Evolutionary conservation across 30 jellyfish, hydroid and myxozoan species (phyloP), one percentile per base, ranked within the genome.

Genomic region (Nemopilema nomurai): DNA sequence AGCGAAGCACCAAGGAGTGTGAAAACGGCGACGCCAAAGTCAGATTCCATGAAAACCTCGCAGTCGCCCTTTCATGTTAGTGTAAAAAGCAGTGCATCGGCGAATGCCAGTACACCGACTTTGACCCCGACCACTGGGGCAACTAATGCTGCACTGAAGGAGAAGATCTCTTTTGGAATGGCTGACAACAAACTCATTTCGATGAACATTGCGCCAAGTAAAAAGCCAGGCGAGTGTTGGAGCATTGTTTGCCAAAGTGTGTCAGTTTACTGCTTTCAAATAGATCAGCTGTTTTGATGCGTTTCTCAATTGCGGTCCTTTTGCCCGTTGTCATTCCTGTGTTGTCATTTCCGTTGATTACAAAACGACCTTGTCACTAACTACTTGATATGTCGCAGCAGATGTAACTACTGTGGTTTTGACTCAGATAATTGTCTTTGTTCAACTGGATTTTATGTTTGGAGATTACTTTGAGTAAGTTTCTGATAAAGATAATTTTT

Each of bases 111-210:
- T 41, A 49, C 76, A 49, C 28, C 82, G 32, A 33, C 76, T 28
- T 28, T 28, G 23, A 81, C 23, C 24, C 16, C 67, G 22, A 50
- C 83, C 20, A 82, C 74, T 1, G 57, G 57, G 6, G 6, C 13
- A 41, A 41, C 6, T 41, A 65, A 49, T 33, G 67, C 72, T 18
- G 73, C 80, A 19, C 23, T 81, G 16, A 90, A 90, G 64, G 98
- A 92, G 1, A 93, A 93, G 67, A 52, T 88, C 16, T 89, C 98
- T 28, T 93, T 94, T 51, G 91, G 96, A 1, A 85, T 89, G 73
- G 96, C 94, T 62, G 97, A 89, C 67, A 96, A 80, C 0, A 88
- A 90, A 67, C 69, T 85, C 75, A 71, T 78, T 8, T 66, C 97
- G 51, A 49, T 84, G 26, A 80, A 70, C 33, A 68, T 78, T 29